Base-by-base conservation (phyloP, 2,888 invertebrate species). In the Eupithecia dodoneata region DNA sequence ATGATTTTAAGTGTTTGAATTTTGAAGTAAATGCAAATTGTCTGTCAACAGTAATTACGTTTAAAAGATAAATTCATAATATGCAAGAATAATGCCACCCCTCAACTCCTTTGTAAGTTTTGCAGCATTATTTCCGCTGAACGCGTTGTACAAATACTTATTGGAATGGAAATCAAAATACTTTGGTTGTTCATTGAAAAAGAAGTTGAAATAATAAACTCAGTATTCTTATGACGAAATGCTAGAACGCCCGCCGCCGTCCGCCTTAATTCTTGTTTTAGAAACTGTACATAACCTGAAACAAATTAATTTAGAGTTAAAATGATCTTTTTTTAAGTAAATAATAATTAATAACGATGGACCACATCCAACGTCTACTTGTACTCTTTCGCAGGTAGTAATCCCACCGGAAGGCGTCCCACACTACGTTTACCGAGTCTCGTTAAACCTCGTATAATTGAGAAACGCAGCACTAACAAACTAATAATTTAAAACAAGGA, bases 1-100 rank as follows among this genome's bases (percentile, higher is more conserved):
- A 71, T 70, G 69, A 45, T 74, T 70, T 70, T 63, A 45, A 5
- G 52, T 71, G 65, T 59, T 49, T 42, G 18, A 18, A 49, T 71
- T 71, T n/a, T 41, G 59, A 15, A 63, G 45, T 70, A 47, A n/a
- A 70, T 49, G 47, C 13, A 47, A 70, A 70, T 70, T 47, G 30
- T 47, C 47, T 18, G 18, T 70, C 18, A 70, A 63, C 30, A 30
- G 5, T 59, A 59, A 63, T 63, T 30, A 59, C 3, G 59, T 18
- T 10, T 18, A 4, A 18, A 52, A 5, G 52, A 52, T 15, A 52
- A 52, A 52, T 15, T 52, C 3, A 7, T 9, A 15, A 5, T n/a
- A 47, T 0, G 47, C 12, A 47, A 10, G 47, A 47, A 47, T 47
- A 10, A 49, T n/a, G n/a, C n/a, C n/a, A n/a, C n/a, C n/a, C n/a